A percentile compares a stretch with the other conserved stretches of the same genome.
phyloP scores from a whole-genome alignment of 1,140 invertebrate genomes.

The Cotesia glomerata region DNA sequence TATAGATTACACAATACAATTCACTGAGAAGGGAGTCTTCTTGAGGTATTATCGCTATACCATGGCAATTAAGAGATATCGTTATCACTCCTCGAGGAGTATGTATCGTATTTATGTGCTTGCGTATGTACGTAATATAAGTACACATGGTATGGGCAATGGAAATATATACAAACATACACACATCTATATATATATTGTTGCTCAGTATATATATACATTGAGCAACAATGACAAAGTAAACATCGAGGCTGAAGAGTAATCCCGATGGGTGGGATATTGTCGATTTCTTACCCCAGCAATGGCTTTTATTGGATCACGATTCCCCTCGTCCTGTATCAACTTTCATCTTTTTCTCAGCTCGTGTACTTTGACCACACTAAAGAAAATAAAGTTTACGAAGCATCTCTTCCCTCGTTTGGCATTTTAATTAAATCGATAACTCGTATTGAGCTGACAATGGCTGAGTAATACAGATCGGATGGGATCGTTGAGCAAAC shows the following conservation, averaged over 20 bases:
- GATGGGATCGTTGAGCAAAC: slow-evolving; percentile 40
- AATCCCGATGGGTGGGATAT: neutral
- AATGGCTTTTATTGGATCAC: slow-evolving; percentile 13
- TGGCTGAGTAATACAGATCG: slow-evolving; percentile 15
- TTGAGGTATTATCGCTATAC: slow-evolving; percentile 2
- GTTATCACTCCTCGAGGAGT: slow-evolving; percentile 6
- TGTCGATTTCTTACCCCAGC: neutral
- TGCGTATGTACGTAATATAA: too few species aligned
- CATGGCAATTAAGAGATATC: slow-evolving; percentile 25
- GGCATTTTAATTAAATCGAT: slow-evolving; percentile 50
- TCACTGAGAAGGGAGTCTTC: neutral
- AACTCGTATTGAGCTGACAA: slow-evolving; percentile 38
- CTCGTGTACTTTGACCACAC: neutral
- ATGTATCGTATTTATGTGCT: neutral
- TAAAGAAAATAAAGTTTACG: neutral
- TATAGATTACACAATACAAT: neutral
- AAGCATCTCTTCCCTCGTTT: neutral
- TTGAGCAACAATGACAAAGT: neutral
- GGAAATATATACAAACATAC: too few species aligned
- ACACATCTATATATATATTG: too few species aligned
- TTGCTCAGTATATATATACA: too few species aligned
- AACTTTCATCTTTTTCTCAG: neutral
- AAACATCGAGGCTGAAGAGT: neutral
- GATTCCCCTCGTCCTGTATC: slow-evolving; percentile 3
- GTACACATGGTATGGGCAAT: too few species aligned